Conservation (phyloP, 1,140 invertebrate species). For the Augochlora pura region DNA sequence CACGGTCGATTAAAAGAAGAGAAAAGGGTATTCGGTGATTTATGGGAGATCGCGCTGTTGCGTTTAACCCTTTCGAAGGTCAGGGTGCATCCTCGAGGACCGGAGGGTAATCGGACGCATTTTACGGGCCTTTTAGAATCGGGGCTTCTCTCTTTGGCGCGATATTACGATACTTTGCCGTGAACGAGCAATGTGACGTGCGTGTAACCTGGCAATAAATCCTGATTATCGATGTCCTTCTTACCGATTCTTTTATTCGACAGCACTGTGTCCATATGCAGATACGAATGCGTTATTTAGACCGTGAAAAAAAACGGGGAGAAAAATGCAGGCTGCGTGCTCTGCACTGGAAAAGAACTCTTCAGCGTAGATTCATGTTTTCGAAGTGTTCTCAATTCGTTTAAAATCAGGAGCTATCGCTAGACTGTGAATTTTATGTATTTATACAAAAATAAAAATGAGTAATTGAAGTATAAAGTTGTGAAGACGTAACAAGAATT, state of each 20-base stretch:
- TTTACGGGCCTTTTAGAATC: conserved; percentile 64
- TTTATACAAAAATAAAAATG: too few species aligned
- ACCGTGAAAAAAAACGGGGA: conserved; percentile 46
- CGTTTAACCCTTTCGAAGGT: conserved; percentile 63
- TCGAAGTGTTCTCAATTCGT: neutral
- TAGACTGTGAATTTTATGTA: neutral
- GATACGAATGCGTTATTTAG: conserved; percentile 55
- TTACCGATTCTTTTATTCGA: conserved; percentile 56
- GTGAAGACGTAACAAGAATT: too few species aligned
- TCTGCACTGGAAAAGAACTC: neutral
- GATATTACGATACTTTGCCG: conserved; percentile 54
- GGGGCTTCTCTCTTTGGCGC: conserved; percentile 3
- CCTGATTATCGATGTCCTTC: conserved; percentile 67
- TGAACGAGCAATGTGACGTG: conserved; percentile 69
- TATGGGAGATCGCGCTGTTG: conserved; percentile 64
- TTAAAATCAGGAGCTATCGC: neutral
- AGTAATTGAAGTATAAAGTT: too few species aligned
- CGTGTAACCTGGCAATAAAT: conserved; percentile 74
- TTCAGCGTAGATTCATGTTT: conserved; percentile 5
- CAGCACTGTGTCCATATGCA: conserved; percentile 51
- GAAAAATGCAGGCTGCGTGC: conserved; percentile 14
- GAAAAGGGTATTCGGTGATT: conserved; percentile 65
- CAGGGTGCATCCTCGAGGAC: conserved; percentile 49
- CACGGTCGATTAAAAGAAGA: conserved; percentile 57
- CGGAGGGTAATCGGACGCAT: conserved; percentile 75